Evolutionary conservation across 2,888 invertebrate genomes (phyloP).

Genomic region (Erannis defoliaria): DNA sequence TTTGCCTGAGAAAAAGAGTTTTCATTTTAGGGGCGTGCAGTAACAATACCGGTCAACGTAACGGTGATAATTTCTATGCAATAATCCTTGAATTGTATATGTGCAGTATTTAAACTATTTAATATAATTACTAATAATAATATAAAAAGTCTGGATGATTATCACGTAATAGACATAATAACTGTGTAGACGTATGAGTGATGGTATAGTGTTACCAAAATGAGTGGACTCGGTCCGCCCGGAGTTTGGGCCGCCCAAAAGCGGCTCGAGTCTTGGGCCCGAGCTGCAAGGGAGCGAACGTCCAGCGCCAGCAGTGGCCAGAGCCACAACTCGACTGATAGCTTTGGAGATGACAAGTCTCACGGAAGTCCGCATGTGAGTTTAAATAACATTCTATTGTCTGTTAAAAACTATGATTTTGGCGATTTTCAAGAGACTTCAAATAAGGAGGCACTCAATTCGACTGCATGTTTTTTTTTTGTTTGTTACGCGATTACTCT

Average conservation of each 20-base stretch:
- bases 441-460: no score
- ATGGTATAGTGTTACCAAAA: constrained; percentile 60
- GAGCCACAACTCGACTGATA: constrained; percentile 85
- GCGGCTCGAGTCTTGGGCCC: constrained; percentile 91
- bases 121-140: background rate
- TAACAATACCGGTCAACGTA: background rate
- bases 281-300: constrained; percentile 90
- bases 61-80: no score
- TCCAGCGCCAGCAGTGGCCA: constrained; percentile 85
- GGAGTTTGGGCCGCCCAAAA: constrained; percentile 93
- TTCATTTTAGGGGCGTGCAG: no score
- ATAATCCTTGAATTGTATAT: background rate
- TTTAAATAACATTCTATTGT: no score
- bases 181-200: constrained; percentile 47
- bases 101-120: background rate
- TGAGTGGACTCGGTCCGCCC: constrained; percentile 91
- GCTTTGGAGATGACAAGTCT: constrained; percentile 82
- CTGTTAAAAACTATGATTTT: no score
- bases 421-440: no score
- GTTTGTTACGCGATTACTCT: no score
- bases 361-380: constrained; percentile 78
- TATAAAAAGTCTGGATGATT: constrained; percentile 3
- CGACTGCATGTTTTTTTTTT: no score
- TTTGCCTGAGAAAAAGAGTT: no score
- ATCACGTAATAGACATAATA: background rate